Conservation (phyloP, 2,797 vertebrate genomes). For the Tarsius wallacei region DNA sequence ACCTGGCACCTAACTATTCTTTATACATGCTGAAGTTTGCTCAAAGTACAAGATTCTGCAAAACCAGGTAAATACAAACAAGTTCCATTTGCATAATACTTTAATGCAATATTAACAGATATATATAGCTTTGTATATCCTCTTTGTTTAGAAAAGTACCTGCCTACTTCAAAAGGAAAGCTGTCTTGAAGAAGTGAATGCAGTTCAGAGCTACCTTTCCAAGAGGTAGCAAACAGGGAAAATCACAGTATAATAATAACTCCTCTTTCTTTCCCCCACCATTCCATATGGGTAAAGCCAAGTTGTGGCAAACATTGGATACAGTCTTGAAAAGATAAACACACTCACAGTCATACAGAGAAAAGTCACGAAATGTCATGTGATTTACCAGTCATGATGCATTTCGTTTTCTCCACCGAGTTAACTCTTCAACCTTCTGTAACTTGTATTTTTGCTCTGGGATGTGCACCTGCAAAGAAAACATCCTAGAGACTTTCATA, state of each 20-base stretch:
- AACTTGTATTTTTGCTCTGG: neutral
- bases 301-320: neutral
- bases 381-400: neutral
- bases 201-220: neutral
- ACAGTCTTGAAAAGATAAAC: neutral
- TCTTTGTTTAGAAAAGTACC: slow-evolving; percentile 30
- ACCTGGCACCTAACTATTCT: neutral
- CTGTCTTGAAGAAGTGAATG: neutral
- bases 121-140: neutral
- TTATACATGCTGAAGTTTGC: neutral
- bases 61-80: neutral
- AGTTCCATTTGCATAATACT: neutral
- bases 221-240: neutral
- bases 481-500: neutral
- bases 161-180: neutral
- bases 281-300: neutral
- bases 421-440: neutral
- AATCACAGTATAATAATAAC: neutral
- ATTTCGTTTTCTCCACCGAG: neutral
- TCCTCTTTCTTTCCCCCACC: too few relatives aligned
- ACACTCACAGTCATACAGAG: rapidly evolving
- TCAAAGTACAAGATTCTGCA: neutral
- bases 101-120: neutral
- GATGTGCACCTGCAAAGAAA: neutral
- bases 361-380: neutral